These are phyloP conservation scores for Nezara viridula DNA, from an alignment of 2,888 invertebrate species.

Conservation along the genomic window DNA sequence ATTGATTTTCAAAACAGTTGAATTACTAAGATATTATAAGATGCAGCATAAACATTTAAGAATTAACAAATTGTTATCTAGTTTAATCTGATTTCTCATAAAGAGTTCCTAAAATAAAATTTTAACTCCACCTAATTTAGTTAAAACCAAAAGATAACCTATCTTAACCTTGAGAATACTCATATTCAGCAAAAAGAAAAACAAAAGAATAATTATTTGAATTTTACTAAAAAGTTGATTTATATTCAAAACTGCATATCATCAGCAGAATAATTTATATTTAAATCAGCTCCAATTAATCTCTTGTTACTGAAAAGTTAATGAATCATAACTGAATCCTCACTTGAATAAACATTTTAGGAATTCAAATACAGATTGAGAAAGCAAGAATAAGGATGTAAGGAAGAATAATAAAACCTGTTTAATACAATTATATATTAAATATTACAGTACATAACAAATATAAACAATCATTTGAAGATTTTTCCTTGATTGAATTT, in stretches of 20 bases:
- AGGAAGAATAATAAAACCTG: not conserved
- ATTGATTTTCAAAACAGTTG: not conserved
- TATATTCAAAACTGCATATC: not conserved
- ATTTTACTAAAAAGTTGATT: not conserved
- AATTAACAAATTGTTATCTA: too few species aligned
- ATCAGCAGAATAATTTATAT: not conserved
- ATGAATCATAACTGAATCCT: not conserved
- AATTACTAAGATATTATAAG: not conserved
- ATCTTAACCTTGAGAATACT: not conserved
- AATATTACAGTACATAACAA: conserved; percentile 34
- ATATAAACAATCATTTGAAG: conserved; percentile 84
- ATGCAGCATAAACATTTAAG: too few species aligned
- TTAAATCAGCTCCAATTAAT: not conserved
- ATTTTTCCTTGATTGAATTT: conserved; percentile 99
- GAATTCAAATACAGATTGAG: not conserved
- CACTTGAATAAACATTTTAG: not conserved
- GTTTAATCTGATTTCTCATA: not conserved
- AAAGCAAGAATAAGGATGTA: not conserved
- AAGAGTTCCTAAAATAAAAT: not conserved
- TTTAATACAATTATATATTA: conserved; percentile 55
- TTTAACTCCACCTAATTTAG: not conserved
- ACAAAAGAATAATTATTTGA: not conserved
- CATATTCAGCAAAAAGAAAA: not conserved
- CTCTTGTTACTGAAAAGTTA: not conserved
- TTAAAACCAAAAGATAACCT: not conserved